Percentiles rank a stretch among this genome's conserved stretches.
phyloP scores from a whole-genome alignment of 2,113 vertebrate species.

The Pomatostomus ruficeps region DNA sequence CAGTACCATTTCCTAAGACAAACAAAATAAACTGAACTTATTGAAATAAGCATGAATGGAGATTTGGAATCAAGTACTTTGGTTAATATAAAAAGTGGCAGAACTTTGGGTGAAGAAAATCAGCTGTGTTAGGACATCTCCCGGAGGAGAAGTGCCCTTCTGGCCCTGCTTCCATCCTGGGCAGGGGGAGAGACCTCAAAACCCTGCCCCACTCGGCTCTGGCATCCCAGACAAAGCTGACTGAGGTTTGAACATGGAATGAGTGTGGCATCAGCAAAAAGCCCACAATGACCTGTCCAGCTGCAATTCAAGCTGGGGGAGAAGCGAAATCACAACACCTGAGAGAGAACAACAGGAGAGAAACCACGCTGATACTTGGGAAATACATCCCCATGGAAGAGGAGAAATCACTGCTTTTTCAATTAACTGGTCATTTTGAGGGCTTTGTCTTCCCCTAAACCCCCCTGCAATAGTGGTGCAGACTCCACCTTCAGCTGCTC shows the following conservation, averaged over 20 bases:
- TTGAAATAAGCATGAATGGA: background rate
- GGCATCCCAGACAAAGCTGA: background rate
- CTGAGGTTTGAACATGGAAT: background rate
- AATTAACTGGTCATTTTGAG: background rate
- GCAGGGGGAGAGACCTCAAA: background rate
- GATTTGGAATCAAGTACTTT: background rate
- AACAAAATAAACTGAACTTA: background rate
- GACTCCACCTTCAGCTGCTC: background rate
- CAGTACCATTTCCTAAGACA: background rate
- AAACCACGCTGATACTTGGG: background rate
- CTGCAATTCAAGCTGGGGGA: background rate
- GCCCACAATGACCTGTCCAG: background rate
- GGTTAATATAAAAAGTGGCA: background rate
- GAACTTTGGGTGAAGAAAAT: background rate
- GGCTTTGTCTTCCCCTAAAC: background rate
- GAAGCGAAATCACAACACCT: background rate
- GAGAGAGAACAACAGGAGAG: background rate
- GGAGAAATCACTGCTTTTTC: background rate
- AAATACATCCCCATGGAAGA: background rate
- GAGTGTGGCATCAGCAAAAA: background rate
- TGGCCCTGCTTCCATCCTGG: background rate
- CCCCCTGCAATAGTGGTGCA: rapidly evolving
- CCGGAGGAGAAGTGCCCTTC: background rate
- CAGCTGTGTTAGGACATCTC: background rate
- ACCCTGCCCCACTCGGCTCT: too few species aligned